phyloP scores from a whole-genome alignment of 2,888 invertebrate genomes.

The Pardosa pseudoannulata region DNA sequence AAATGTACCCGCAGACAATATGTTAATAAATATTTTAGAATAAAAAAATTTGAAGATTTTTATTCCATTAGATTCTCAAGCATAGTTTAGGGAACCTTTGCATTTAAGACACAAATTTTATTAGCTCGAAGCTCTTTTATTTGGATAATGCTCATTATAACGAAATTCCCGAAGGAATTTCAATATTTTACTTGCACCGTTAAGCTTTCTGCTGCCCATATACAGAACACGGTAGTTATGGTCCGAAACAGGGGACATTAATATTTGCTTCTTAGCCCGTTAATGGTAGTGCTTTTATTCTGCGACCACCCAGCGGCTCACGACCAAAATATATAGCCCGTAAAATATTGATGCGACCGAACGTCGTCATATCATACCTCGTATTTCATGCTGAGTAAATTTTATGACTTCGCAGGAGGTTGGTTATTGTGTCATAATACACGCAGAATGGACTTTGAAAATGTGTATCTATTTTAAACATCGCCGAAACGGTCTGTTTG shows the following conservation, averaged over 20 bases:
- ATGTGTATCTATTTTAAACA: too few species aligned
- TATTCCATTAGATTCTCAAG: too few species aligned
- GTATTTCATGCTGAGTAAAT: background rate
- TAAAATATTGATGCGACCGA: background rate
- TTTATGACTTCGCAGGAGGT: background rate
- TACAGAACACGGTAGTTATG: background rate
- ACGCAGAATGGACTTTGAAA: too few species aligned
- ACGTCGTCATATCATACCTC: background rate
- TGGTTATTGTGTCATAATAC: too few species aligned
- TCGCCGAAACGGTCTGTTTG: too few species aligned
- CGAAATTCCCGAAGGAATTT: background rate
- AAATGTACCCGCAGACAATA: too few species aligned
- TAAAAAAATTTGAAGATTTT: too few species aligned
- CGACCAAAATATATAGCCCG: slow-evolving; percentile 4
- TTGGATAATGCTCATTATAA: too few species aligned
- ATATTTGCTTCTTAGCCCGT: background rate
- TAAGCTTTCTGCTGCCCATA: background rate
- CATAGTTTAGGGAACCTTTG: too few species aligned
- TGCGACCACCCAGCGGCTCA: background rate
- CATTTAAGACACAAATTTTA: too few species aligned
- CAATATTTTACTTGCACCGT: background rate
- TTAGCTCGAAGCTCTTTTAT: too few species aligned
- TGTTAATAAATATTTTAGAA: too few species aligned
- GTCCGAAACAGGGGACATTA: background rate
- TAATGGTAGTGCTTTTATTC: background rate